A percentile compares a stretch with the other conserved stretches of the same genome.
phyloP scores from a whole-genome alignment of 2,888 invertebrate species.

The Tipula vernalis region DNA sequence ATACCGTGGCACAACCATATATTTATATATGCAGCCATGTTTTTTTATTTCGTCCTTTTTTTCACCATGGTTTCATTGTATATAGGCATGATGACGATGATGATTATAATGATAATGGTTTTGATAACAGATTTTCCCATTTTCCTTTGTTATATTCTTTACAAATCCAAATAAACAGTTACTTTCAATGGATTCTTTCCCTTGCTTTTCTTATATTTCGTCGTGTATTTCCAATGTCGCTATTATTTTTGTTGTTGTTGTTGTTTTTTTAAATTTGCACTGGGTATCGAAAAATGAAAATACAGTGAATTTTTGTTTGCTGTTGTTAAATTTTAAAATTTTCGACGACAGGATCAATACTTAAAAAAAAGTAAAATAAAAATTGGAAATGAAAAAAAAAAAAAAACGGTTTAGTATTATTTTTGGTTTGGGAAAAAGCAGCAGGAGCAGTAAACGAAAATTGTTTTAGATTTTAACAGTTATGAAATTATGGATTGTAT shows the following conservation, averaged over 20 bases:
- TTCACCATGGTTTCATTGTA: not conserved
- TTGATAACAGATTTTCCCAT: slow-evolving; percentile 4
- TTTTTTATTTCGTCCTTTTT: not conserved
- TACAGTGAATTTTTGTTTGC: not conserved
- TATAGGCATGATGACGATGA: not conserved
- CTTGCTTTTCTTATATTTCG: not conserved
- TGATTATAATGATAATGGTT: not conserved
- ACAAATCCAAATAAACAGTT: not conserved
- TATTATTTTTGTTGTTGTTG: not conserved
- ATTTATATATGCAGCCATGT: not conserved
- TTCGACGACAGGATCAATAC: not conserved
- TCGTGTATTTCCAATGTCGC: not conserved
- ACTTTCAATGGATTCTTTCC: not conserved
- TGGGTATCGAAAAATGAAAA: not conserved
- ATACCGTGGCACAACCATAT: not conserved
- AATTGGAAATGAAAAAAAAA: not conserved
- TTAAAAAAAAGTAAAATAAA: not conserved
- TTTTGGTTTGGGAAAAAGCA: not conserved
- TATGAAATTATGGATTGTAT: not conserved
- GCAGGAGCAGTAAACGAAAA: not conserved
- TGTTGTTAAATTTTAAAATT: not conserved
- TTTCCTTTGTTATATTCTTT: not conserved
- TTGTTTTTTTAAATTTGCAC: not conserved
- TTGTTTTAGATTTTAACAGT: not conserved
- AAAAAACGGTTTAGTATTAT: not conserved